These are phyloP conservation scores for Schizopygopsis malacanthus DNA, from an alignment of 2,797 vertebrate species.

Conservation along the genomic window DNA sequence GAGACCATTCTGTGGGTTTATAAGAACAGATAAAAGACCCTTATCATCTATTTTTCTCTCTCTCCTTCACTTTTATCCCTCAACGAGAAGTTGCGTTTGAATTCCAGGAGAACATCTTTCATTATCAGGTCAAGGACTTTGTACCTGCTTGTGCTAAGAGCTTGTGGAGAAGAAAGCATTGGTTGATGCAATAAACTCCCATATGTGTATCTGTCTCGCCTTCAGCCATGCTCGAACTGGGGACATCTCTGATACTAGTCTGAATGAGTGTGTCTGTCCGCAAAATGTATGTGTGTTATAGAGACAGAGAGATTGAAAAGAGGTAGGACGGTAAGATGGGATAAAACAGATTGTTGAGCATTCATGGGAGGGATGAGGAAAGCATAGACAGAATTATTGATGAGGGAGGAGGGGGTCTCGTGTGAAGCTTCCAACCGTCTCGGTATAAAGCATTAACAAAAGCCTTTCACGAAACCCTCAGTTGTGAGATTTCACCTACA, in stretches of 20 bases:
- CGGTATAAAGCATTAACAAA: constrained; percentile 52
- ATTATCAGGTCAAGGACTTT: constrained; percentile 56
- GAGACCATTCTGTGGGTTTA: constrained; percentile 40
- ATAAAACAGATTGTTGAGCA: constrained; percentile 60
- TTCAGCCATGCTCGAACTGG: constrained; percentile 15
- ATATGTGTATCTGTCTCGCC: background rate
- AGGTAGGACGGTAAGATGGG: constrained; percentile 17
- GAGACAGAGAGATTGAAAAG: constrained; percentile 2
- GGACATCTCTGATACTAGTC: constrained; percentile 17
- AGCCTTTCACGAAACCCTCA: constrained; percentile 54
- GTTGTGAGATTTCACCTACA: constrained; percentile 53
- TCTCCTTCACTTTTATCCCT: constrained; percentile 28
- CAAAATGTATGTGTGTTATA: constrained; percentile 1
- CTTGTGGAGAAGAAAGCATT: background rate
- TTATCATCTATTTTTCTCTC: constrained; percentile 41
- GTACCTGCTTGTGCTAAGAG: constrained; percentile 5
- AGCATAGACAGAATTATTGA: constrained; percentile 64
- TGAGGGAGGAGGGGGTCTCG: constrained; percentile 53
- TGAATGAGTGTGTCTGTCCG: constrained; percentile 18
- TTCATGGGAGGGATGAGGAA: constrained; percentile 54
- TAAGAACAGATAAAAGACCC: constrained; percentile 52
- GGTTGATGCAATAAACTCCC: constrained; percentile 44
- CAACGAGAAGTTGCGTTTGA: constrained; percentile 14
- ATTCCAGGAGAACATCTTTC: constrained; percentile 34
- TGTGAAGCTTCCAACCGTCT: constrained; percentile 53